Conservation (phyloP, 2,113 vertebrate species). For the Lethenteron reissneri region DNA sequence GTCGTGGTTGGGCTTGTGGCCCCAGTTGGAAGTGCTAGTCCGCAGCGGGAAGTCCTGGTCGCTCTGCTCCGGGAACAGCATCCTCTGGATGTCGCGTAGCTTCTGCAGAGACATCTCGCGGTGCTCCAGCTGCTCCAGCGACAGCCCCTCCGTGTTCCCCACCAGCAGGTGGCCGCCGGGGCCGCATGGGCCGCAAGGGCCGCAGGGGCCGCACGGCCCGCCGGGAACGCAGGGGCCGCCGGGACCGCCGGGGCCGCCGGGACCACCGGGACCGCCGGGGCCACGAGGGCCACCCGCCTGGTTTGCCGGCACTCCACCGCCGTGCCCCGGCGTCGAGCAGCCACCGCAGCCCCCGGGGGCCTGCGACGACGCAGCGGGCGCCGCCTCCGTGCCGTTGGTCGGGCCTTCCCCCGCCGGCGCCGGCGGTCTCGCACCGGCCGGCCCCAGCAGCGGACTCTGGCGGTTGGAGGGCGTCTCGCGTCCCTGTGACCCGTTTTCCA, state of each 20-base stretch:
- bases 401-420: constrained; percentile 20
- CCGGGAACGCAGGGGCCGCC: constrained; percentile 18
- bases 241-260: constrained; percentile 13
- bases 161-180: constrained; percentile 20
- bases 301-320: neutral
- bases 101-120: constrained; percentile 82
- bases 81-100: constrained; percentile 66
- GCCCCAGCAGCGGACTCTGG: constrained; percentile 50
- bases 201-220: constrained; percentile 4
- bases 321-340: constrained; percentile 16
- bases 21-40: too few species aligned
- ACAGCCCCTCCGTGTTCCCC: constrained; percentile 37
- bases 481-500: too few species aligned
- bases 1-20: too few species aligned
- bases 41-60: neutral
- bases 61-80: constrained; percentile 47
- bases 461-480: constrained; percentile 28
- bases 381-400: constrained; percentile 20
- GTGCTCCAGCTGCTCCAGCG: constrained; percentile 87
- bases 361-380: constrained; percentile 22
- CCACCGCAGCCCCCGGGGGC: constrained; percentile 26
- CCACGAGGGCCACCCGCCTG: neutral
- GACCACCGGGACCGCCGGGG: constrained; percentile 20
- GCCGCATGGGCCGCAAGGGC: constrained; percentile 18
- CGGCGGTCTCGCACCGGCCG: constrained; percentile 23